Conservation (phyloP, 2,797 vertebrate species). For the Atherinosoma microstoma region DNA sequence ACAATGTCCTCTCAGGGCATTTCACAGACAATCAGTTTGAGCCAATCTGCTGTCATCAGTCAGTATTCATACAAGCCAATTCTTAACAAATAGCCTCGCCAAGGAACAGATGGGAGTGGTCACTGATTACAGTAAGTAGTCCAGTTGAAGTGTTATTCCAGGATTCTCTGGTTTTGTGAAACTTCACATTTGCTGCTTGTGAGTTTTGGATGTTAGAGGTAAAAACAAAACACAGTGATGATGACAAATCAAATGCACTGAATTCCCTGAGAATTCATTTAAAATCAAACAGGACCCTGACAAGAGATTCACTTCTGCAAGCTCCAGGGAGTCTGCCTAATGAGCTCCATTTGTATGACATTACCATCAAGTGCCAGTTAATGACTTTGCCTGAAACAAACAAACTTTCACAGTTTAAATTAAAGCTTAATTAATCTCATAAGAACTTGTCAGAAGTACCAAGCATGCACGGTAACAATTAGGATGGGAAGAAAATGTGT, state of each 20-base stretch:
- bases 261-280: conserved; percentile 17
- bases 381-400: conserved; percentile 67
- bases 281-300: conserved; percentile 39
- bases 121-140: too few relatives aligned
- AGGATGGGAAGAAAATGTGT: conserved; percentile 18
- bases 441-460: conserved; percentile 26
- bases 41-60: too few relatives aligned
- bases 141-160: neutral
- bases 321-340: conserved; percentile 56
- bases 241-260: neutral
- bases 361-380: conserved; percentile 37
- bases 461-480: conserved; percentile 20
- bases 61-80: too few relatives aligned
- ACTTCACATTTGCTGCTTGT: neutral
- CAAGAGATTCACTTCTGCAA: conserved; percentile 32
- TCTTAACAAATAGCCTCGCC: too few relatives aligned
- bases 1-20: too few relatives aligned
- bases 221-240: neutral
- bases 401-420: conserved; percentile 47
- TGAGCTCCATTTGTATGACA: conserved; percentile 54
- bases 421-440: conserved; percentile 63
- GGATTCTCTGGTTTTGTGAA: neutral
- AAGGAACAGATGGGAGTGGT: neutral
- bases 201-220: neutral
- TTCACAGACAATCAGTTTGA: too few relatives aligned